Base-by-base conservation (phyloP, 2,113 vertebrate genomes). In the Hippolais icterina region DNA sequence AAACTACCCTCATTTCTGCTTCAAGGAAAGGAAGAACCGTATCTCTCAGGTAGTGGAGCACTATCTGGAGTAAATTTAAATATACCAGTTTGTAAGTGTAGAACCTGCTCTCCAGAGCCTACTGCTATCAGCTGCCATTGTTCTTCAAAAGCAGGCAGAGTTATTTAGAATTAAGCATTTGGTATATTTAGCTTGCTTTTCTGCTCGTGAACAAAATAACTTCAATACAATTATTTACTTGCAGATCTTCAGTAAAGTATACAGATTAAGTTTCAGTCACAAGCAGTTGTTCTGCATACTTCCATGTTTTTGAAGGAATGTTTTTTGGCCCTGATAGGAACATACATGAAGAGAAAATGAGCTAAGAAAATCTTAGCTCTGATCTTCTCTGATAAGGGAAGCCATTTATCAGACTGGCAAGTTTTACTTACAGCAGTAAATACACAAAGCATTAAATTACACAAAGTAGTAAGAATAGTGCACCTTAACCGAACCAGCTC, bases 11-110 rank as follows among this genome's bases (percentile, higher is more conserved):
- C 16, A 11, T 61, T 52, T 80, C 53, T 61, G 41, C 57, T 77
- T 69, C n/a, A 47, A 15, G 25, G 39, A 50, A 61, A 44, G 12
- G 31, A n/a, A 13, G 5, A 56, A 29, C 21, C 1, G 0, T 14
- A 10, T 21, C 27, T 54, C 22, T 29, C 8, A 29, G 12, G 37
- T n/a, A 70, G 29, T 16, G 9, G 9, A 66, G 39, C 29, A 10
- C 23, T 56, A 68, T 44, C 78, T 53, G 44, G 37, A 71, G 28
- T 15, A 54, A 60, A 42, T 50, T 76, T 44, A 83, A 80, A 46
- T 5, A 37, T 3, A 28, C 18, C 68, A n/a, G 13, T 50, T 79
- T 27, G 35, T 52, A 42, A 61, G 31, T 3, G 2, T 0, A 72
- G 46, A 64, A 77, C 29, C 13, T 9, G 57, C 46, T 27, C 64